Evolutionary conservation across 1,140 invertebrate species (phyloP).

Genomic region (Caerostris extrusa): DNA sequence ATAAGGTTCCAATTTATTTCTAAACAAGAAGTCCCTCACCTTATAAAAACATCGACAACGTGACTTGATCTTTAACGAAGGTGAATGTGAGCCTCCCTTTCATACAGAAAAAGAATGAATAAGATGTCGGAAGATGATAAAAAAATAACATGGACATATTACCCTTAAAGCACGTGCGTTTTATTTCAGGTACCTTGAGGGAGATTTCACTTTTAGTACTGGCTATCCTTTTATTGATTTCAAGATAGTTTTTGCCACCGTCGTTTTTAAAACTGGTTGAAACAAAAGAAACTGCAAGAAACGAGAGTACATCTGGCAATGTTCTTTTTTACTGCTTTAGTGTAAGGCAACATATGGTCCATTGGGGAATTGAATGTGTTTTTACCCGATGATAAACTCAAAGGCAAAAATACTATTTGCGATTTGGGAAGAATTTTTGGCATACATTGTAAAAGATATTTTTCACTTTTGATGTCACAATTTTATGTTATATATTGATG

Average conservation of each 20-base stretch:
- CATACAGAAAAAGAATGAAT: slow-evolving; percentile 51
- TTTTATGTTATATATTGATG: too few species aligned
- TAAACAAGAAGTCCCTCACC: slow-evolving; percentile 20
- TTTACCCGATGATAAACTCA: not conserved
- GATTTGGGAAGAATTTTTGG: not conserved
- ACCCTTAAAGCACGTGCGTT: slow-evolving; percentile 49
- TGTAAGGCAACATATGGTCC: not conserved
- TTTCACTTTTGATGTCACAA: too few species aligned
- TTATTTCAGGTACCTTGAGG: slow-evolving; percentile 38
- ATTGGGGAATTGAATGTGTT: not conserved
- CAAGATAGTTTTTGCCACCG: not conserved
- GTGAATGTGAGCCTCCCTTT: slow-evolving; percentile 34
- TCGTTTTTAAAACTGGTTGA: not conserved
- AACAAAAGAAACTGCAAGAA: not conserved
- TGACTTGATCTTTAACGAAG: slow-evolving; percentile 63
- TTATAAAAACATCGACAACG: slow-evolving; percentile 14
- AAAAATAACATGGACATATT: slow-evolving; percentile 42
- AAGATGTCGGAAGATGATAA: slow-evolving; percentile 45
- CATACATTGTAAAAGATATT: too few species aligned
- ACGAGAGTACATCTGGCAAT: not conserved
- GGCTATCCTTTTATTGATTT: slow-evolving; percentile 29
- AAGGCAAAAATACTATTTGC: not conserved
- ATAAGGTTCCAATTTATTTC: slow-evolving; percentile 42
- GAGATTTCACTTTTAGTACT: not conserved
- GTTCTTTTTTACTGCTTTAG: not conserved